Evolutionary conservation across 2,797 vertebrate species (phyloP), one percentile per base, ranked within the genome.

Genomic region (Protosalanx chinensis): DNA sequence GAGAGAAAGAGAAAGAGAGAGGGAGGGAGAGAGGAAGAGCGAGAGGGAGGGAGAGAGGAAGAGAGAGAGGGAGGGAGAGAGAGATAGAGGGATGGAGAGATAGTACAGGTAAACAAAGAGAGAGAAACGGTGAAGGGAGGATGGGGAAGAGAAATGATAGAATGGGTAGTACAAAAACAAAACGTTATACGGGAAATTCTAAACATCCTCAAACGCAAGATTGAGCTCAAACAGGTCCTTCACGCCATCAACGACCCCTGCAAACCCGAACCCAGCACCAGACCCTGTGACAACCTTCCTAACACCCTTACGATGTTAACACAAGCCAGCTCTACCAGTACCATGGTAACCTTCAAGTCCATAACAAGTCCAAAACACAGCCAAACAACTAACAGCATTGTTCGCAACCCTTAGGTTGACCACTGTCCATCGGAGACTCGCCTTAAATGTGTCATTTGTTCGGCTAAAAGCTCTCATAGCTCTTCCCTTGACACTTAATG

Each of bases 361-460:
- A 33, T 68, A 73, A 53, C 32, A 41, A 68, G 67, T 49, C 62
- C 60, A 20, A 15, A 73, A 53, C 32, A 41, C 64, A 67, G 37
- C 62, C 60, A 20, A 15, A 60, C 59, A 74, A 15, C 59, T 60
- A 30, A 41, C 56, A 58, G 23, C 23, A 27, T 27, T 27, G 23
- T 27, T 27, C 23, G 23, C 23, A 1, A 1, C 23, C 23, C 23
- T 27, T 27, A 27, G 23, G 23, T 27, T 27, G 23, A 27, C 23
- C 1, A 27, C 23, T 27, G 23, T 27, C 23, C 23, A 1, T 27
- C 23, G 23, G 23, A 27, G 23, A 27, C 23, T 27, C 23, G 23
- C 23, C 23, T 27, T 27, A 27, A 27, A 27, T 27, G 1, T 1
- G 23, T 27, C 1, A 27, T 27, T 27, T 27, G 23, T 27, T 27